These are phyloP conservation scores for Oncopeltus fasciatus DNA, from an alignment of 1,140 invertebrate species.

Conservation along the genomic window DNA sequence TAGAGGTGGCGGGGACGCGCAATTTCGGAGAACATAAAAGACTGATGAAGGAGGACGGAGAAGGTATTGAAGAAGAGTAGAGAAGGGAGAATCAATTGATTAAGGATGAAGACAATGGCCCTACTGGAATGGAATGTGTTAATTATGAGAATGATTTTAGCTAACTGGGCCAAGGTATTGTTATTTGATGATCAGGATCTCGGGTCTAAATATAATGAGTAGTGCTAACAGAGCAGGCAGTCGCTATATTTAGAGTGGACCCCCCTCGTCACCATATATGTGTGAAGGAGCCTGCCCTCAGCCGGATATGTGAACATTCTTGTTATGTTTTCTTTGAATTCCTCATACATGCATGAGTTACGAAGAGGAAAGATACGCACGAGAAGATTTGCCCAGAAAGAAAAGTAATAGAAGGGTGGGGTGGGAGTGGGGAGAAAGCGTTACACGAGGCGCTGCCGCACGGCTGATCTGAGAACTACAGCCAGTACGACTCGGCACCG, in stretches of 20 bases:
- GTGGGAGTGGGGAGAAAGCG: background rate
- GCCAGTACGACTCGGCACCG: slow-evolving; percentile 6
- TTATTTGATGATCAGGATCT: background rate
- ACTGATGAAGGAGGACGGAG: too few relatives aligned
- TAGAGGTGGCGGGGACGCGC: too few relatives aligned
- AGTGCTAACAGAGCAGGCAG: background rate
- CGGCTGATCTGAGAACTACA: background rate
- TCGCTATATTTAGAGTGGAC: background rate
- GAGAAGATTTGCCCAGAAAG: background rate
- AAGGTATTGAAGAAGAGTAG: too few relatives aligned
- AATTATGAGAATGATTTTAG: too few relatives aligned
- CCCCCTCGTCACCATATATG: background rate
- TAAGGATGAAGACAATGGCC: too few relatives aligned
- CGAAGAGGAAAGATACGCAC: background rate
- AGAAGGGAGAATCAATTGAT: too few relatives aligned
- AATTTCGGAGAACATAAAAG: too few relatives aligned
- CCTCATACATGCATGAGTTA: background rate
- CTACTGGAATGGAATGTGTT: too few relatives aligned
- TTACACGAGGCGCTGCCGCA: background rate
- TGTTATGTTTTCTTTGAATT: too few relatives aligned
- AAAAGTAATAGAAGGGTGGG: background rate
- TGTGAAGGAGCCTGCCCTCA: too few relatives aligned
- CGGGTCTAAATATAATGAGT: background rate
- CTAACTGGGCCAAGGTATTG: slow-evolving; percentile 6
- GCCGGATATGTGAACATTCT: background rate